phyloP scores from a whole-genome alignment of 2,113 vertebrate species.

The Toxotes jaculatrix region DNA sequence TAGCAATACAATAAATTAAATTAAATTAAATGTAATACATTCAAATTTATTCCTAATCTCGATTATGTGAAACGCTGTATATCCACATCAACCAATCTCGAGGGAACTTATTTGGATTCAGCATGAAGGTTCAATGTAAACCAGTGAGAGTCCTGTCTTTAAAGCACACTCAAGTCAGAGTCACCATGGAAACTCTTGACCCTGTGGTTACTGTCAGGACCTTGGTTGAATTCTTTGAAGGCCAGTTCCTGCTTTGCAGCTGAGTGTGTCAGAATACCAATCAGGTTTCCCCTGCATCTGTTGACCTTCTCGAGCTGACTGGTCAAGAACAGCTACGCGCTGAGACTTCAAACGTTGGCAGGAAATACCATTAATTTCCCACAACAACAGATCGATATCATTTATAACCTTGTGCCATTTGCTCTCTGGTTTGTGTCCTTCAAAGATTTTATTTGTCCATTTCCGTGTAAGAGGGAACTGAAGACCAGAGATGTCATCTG shows the following conservation, averaged over 20 bases:
- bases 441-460: background rate
- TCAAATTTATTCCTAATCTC: background rate
- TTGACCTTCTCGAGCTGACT: slow-evolving; percentile 48
- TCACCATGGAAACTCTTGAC: slow-evolving; percentile 42
- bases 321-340: slow-evolving; percentile 42
- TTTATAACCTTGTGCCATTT: background rate
- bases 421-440: background rate
- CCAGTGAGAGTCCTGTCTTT: background rate
- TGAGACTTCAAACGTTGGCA: slow-evolving; percentile 39
- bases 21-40: background rate
- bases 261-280: slow-evolving; percentile 57
- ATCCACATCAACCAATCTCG: background rate
- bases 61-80: background rate
- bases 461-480: background rate
- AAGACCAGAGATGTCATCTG: background rate
- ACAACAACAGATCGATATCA: slow-evolving; percentile 32
- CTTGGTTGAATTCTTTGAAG: slow-evolving; percentile 60
- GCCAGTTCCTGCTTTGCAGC: slow-evolving; percentile 37
- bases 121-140: background rate
- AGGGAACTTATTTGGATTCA: background rate
- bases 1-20: background rate
- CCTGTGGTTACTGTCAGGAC: slow-evolving; percentile 45
- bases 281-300: slow-evolving; percentile 42
- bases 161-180: background rate
- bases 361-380: slow-evolving; percentile 42